Evolutionary conservation across 2,113 vertebrate genomes (phyloP).

Genomic region (Rallus limicola): DNA sequence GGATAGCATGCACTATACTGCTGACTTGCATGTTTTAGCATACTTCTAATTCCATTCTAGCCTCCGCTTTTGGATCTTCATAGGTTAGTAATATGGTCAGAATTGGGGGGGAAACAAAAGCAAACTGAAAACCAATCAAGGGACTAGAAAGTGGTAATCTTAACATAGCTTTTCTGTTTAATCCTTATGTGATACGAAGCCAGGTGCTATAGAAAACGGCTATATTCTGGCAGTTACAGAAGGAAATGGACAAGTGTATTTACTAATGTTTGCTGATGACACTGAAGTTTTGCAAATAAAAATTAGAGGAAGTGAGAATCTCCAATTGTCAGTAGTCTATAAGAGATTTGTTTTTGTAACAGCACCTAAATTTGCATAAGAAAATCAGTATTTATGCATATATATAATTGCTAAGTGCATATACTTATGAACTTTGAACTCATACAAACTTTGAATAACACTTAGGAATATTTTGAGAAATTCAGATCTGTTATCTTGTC

Average conservation of each 20-base stretch:
- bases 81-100: background rate
- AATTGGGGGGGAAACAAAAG: background rate
- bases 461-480: background rate
- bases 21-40: background rate
- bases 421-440: background rate
- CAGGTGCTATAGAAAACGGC: background rate
- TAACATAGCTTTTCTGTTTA: background rate
- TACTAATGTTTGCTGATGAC: background rate
- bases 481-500: background rate
- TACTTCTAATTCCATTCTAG: background rate
- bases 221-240: background rate
- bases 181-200: background rate
- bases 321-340: background rate
- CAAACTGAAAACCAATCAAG: rapidly evolving
- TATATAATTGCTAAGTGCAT: background rate
- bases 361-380: background rate
- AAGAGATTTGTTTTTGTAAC: background rate
- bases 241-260: background rate
- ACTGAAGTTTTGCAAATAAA: background rate
- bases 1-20: background rate
- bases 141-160: background rate
- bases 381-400: background rate
- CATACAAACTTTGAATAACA: background rate
- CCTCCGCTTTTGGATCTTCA: background rate
- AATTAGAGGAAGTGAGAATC: background rate